Evolutionary conservation across 2,888 invertebrate species (phyloP).

Genomic region (Drosophila heteroneura): DNA sequence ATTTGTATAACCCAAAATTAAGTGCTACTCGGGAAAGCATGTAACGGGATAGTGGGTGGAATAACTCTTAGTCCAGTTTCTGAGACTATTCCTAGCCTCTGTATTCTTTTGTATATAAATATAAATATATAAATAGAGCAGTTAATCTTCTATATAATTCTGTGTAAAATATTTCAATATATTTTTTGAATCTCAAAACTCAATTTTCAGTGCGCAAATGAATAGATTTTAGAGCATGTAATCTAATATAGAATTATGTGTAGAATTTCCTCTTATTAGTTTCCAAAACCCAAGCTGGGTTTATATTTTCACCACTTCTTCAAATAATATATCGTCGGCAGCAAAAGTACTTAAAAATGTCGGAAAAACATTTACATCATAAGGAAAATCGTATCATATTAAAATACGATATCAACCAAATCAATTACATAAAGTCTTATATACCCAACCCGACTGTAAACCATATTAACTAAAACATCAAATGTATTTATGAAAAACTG

Average conservation of each 20-base stretch:
- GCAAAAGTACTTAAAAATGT: neutral
- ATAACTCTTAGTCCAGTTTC: neutral
- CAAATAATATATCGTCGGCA: neutral
- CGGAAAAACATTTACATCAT: neutral
- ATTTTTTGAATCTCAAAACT: fast-evolving
- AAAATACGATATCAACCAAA: neutral
- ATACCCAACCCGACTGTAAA: slow-evolving; percentile 34
- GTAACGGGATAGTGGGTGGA: neutral
- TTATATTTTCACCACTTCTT: neutral
- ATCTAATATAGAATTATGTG: neutral
- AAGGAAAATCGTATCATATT: neutral
- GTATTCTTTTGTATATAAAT: neutral
- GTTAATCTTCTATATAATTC: neutral
- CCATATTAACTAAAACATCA: slow-evolving; percentile 29
- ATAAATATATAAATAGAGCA: neutral
- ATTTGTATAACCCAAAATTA: neutral
- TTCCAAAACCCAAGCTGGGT: neutral
- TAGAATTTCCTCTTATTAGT: neutral
- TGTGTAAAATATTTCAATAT: neutral
- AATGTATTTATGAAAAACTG: slow-evolving; percentile 25
- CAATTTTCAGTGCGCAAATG: neutral
- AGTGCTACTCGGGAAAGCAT: neutral
- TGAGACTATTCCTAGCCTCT: neutral
- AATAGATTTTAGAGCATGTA: neutral
- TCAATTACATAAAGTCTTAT: slow-evolving; percentile 5